A percentile compares a stretch with the other conserved stretches of the same genome.
Conservation (phyloP, 2,888 invertebrate species). For the Synanthedon tipuliformis region DNA sequence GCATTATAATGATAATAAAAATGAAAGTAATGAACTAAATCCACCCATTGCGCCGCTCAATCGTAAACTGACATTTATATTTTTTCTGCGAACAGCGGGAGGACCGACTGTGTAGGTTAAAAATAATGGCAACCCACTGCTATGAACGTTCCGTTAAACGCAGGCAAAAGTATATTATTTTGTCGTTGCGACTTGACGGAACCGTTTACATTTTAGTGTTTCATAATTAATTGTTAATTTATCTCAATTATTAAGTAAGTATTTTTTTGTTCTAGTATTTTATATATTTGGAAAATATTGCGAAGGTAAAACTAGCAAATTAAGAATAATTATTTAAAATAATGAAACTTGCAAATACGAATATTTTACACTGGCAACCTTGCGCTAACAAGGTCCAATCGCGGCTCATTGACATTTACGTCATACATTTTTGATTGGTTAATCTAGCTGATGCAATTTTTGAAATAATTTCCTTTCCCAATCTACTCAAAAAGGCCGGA, state of each 20-base stretch:
- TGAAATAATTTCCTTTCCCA: constrained; percentile 10
- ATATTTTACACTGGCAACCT: neutral
- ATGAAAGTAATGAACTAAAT: constrained; percentile 13
- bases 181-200: no score
- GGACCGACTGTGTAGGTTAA: no score
- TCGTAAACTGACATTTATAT: constrained; percentile 20
- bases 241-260: no score
- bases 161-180: no score
- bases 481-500: no score
- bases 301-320: no score
- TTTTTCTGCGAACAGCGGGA: constrained; percentile 8
- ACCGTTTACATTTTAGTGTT: no score
- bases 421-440: constrained; percentile 11
- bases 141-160: constrained; percentile 13
- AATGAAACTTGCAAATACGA: neutral
- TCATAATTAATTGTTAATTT: no score
- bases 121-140: constrained; percentile 9
- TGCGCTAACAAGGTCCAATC: no score
- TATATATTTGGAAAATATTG: no score
- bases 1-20: constrained; percentile 19
- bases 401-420: neutral
- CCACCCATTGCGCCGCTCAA: constrained; percentile 28
- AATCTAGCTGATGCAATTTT: constrained; percentile 33
- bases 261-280: no score
- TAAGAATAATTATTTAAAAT: no score